Conservation (phyloP, 1,140 invertebrate genomes). For the Cheumatopsyche charites region DNA sequence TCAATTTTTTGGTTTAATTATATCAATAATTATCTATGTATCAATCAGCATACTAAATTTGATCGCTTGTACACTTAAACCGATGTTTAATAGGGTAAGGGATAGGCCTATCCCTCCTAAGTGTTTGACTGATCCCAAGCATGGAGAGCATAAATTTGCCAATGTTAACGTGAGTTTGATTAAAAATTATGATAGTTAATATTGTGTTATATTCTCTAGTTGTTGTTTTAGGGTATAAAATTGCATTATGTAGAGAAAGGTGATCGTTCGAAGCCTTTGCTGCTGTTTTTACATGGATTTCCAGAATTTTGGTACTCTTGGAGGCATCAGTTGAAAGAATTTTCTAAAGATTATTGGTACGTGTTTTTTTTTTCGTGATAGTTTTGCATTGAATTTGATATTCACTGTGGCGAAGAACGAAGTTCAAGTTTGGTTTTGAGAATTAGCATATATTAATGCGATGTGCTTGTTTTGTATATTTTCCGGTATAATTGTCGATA, state of each 20-base stretch:
- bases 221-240: conserved; percentile 61
- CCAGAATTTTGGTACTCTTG: conserved; percentile 76
- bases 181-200: not conserved
- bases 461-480: no score
- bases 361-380: conserved; percentile 21
- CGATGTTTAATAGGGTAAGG: conserved; percentile 34
- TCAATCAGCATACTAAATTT: not conserved
- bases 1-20: not conserved
- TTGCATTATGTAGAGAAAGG: conserved; percentile 72
- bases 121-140: conserved; percentile 54
- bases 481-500: no score
- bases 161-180: conserved; percentile 56
- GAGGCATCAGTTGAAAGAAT: conserved; percentile 68
- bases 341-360: conserved; percentile 68
- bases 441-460: no score
- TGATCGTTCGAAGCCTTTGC: conserved; percentile 65
- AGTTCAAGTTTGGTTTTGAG: no score
- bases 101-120: conserved; percentile 49
- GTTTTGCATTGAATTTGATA: not conserved
- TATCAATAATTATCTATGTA: not conserved
- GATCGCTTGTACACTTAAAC: not conserved
- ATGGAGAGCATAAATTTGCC: conserved; percentile 58
- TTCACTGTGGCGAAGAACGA: no score
- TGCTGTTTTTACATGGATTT: conserved; percentile 72
- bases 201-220: not conserved